Evolutionary conservation across 2,113 vertebrate genomes (phyloP).

Genomic region (Meleagris gallopavo): DNA sequence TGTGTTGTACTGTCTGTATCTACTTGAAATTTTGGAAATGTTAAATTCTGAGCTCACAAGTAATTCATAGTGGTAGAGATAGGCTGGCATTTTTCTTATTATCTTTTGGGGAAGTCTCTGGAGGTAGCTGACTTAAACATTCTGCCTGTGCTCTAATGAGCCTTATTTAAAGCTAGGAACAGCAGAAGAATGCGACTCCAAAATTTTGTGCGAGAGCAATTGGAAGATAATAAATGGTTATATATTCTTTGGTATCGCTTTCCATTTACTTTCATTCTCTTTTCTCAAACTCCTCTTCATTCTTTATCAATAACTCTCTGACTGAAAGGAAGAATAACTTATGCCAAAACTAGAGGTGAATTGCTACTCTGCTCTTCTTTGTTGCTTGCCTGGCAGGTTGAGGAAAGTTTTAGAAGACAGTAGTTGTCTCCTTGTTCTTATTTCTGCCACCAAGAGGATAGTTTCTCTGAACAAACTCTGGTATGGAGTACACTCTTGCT

Average conservation of each 20-base stretch:
- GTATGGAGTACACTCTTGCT: neutral
- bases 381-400: neutral
- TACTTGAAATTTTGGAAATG: neutral
- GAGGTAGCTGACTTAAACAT: neutral
- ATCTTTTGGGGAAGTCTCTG: neutral
- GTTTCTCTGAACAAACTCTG: neutral
- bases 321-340: neutral
- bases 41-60: neutral
- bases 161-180: neutral
- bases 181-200: neutral
- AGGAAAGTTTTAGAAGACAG: neutral
- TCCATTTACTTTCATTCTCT: neutral
- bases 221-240: neutral
- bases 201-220: neutral
- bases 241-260: neutral
- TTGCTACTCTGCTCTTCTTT: neutral
- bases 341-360: neutral
- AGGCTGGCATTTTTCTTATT: neutral
- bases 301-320: neutral
- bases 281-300: neutral
- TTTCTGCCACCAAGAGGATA: neutral
- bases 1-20: neutral
- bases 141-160: neutral
- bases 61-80: neutral
- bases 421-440: neutral